Percentiles rank a stretch among this genome's conserved stretches.
phyloP scores from a whole-genome alignment of 1,140 invertebrate genomes.

The Schlechtendalia chinensis region DNA sequence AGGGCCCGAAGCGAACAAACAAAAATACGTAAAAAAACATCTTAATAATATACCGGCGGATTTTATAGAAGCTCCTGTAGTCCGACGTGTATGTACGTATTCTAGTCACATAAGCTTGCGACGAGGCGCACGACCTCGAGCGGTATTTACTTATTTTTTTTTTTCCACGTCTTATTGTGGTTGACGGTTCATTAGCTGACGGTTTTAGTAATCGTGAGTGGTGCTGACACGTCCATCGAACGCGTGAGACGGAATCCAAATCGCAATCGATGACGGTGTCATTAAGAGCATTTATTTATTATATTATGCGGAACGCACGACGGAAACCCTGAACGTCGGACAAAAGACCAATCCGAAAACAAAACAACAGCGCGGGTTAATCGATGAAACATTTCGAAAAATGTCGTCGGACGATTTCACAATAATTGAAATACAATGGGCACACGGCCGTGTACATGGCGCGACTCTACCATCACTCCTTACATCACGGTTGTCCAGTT shows the following conservation, averaged over 20 bases:
- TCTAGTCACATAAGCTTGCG: constrained; percentile 38
- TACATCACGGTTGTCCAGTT: too few species aligned
- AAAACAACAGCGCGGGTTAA: too few species aligned
- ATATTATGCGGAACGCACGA: background rate
- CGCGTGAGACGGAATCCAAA: constrained; percentile 36
- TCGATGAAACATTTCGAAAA: too few species aligned
- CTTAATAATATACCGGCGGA: background rate
- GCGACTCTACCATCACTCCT: too few species aligned
- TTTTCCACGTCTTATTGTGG: constrained; percentile 12
- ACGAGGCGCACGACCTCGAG: constrained; percentile 45
- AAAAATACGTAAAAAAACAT: background rate
- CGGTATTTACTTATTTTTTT: constrained; percentile 25
- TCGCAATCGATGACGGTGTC: background rate
- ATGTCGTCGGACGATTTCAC: background rate
- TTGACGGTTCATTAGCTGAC: constrained; percentile 40
- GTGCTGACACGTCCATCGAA: constrained; percentile 29
- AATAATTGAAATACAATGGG: background rate
- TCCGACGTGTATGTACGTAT: background rate
- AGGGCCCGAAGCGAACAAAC: too few species aligned
- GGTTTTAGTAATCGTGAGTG: constrained; percentile 31
- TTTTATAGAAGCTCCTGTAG: background rate
- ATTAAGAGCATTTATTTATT: constrained; percentile 15
- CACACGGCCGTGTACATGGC: too few species aligned
- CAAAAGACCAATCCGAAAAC: background rate
- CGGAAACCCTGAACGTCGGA: background rate